Base-by-base conservation (phyloP, 1,140 invertebrate species). In the Papilio polytes region DNA sequence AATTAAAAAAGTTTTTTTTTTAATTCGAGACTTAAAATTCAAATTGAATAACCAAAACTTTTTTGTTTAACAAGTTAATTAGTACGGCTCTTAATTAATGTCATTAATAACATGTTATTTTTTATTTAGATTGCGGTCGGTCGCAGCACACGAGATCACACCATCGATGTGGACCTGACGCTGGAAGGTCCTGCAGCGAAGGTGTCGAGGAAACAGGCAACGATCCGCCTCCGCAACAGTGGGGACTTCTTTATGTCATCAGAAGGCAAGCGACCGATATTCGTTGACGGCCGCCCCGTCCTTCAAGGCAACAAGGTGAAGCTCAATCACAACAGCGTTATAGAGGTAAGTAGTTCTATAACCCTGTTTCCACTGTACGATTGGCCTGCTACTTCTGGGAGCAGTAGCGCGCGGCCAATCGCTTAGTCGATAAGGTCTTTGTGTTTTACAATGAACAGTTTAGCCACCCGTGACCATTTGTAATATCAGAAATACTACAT, bases 201-300 rank as follows among this genome's bases (percentile, higher is more conserved):
- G 95, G 97, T 99, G 41, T 98, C 98, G 0, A 95, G 98, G 56
- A 95, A 97, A 81, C 98, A 99, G 94, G 98, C 97, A 13, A 98
- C 98, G 1, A 99, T 99, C 81, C 97, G 98, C 77, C 95, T 99
- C 73, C 95, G 98, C 80, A 98, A 98, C 91, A 99, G 97, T 48
- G 46, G 46, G 13, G 98, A 99, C 89, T 99, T 99, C 93, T 98
- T 98, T 86, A 96, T 99, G 80, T 97, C 97, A 4, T 99, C 99
- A 81, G 98, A 99, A 92, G 99, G 99, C n/a, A 99, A 99, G 90
- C 93, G 99, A 83, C 97, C 98, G 0, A 98, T 99, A 84, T 99
- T 98, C 92, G 98, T 99, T 6, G 98, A 99, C 92, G 98, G 98
- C 3, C 97, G 97, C 85, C 98, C 98, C 0, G 96, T 99, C 72